These are phyloP conservation scores for Entomobrya multifasciata DNA, from an alignment of 2,888 invertebrate genomes.

Conservation along the genomic window DNA sequence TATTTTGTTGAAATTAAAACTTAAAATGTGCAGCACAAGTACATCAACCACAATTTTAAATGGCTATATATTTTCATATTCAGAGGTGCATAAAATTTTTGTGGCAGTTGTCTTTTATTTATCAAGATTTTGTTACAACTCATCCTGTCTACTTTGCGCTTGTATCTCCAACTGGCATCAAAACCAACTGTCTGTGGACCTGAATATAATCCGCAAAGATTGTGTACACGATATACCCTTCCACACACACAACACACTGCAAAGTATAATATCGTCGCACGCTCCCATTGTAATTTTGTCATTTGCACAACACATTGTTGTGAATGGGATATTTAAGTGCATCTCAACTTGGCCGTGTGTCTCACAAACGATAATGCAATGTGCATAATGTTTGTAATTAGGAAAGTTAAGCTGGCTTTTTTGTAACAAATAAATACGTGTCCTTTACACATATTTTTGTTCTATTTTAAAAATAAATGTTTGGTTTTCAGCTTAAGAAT, in stretches of 20 bases:
- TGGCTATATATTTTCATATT: not conserved
- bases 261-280: slow-evolving; percentile 42
- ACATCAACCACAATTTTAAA: slow-evolving; percentile 35
- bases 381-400: no score
- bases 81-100: slow-evolving; percentile 6
- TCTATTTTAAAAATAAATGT: no score
- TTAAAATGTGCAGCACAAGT: not conserved
- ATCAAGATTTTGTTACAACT: slow-evolving; percentile 41
- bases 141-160: slow-evolving; percentile 57
- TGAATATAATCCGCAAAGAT: not conserved
- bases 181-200: slow-evolving; percentile 31
- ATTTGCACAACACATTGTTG: not conserved
- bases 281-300: slow-evolving; percentile 26
- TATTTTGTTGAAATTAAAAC: no score
- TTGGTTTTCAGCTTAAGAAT: not conserved
- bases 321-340: not conserved
- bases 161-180: slow-evolving; percentile 65
- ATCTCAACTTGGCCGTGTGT: not conserved
- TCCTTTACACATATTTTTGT: not conserved
- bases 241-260: no score
- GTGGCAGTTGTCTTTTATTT: slow-evolving; percentile 46
- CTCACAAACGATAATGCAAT: no score
- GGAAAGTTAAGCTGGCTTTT: not conserved
- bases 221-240: no score
- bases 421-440: not conserved